A percentile compares a stretch with the other conserved stretches of the same genome.
Evolutionary conservation across 2,888 invertebrate species (phyloP).

Genomic region (Drosophila pegasa): DNA sequence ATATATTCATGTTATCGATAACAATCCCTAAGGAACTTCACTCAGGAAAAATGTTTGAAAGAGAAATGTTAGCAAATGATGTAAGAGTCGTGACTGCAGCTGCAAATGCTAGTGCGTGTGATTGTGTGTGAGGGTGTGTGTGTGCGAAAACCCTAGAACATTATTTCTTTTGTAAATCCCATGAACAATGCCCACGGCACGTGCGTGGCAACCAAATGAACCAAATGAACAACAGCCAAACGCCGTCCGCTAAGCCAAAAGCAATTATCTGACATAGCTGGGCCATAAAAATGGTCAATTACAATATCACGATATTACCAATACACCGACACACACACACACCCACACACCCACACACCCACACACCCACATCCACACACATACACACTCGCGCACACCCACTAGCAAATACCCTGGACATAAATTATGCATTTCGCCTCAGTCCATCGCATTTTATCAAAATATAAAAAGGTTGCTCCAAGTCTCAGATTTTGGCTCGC

Average conservation of each 20-base stretch:
- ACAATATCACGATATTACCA: slow-evolving; percentile 55
- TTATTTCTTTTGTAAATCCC: slow-evolving; percentile 57
- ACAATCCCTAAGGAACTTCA: background rate
- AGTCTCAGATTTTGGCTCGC: slow-evolving; percentile 29
- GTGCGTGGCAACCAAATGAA: slow-evolving; percentile 64
- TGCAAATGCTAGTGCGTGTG: background rate
- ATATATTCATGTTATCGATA: background rate
- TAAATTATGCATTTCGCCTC: slow-evolving; percentile 55
- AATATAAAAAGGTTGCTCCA: slow-evolving; percentile 14
- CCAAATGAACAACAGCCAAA: slow-evolving; percentile 14
- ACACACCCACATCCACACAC: background rate
- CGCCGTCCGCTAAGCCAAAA: slow-evolving; percentile 7
- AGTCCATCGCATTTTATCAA: slow-evolving; percentile 33
- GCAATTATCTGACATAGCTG: slow-evolving; percentile 69
- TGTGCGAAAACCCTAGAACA: slow-evolving; percentile 33
- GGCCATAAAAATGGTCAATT: slow-evolving; percentile 70
- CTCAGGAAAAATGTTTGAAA: background rate
- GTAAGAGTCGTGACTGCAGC: slow-evolving; percentile 11
- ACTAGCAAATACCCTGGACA: slow-evolving; percentile 13
- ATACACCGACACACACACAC: slow-evolving; percentile 25
- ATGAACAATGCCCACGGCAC: slow-evolving; percentile 63
- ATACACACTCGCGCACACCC: slow-evolving; percentile 4
- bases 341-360: slow-evolving; percentile 5
- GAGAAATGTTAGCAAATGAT: background rate
- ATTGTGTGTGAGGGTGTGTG: background rate